phyloP scores from a whole-genome alignment of 2,113 vertebrate genomes.

The Rousettus leschenaultii region DNA sequence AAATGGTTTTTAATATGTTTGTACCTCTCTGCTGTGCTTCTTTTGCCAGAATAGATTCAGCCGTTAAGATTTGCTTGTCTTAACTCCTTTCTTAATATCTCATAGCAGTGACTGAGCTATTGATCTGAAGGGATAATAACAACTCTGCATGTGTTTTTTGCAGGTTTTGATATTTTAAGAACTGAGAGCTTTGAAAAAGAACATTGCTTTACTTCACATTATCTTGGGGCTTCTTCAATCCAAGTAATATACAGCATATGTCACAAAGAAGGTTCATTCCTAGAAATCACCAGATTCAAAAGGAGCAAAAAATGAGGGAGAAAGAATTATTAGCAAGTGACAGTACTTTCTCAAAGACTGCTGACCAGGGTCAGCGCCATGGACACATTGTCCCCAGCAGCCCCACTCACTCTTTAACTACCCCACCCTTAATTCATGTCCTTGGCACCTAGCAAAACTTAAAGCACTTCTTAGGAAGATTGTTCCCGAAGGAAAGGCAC shows the following conservation, averaged over 20 bases:
- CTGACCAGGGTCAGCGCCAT: background rate
- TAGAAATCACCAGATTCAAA: constrained; percentile 46
- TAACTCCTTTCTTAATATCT: constrained; percentile 20
- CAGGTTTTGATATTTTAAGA: constrained; percentile 42
- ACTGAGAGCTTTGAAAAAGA: constrained; percentile 55
- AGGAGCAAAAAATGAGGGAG: background rate
- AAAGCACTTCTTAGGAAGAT: constrained; percentile 17
- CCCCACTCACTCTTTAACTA: background rate
- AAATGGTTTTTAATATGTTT: constrained; percentile 34
- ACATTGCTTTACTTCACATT: constrained; percentile 19
- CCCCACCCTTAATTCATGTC: background rate
- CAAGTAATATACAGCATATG: background rate
- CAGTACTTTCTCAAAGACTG: constrained; percentile 2
- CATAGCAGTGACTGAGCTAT: background rate
- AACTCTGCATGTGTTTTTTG: constrained; percentile 16
- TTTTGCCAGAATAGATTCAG: constrained; percentile 33
- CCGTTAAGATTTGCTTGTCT: constrained; percentile 31
- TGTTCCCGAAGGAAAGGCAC: background rate
- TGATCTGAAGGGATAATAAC: constrained; percentile 32
- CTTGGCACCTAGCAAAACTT: background rate
- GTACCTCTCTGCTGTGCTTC: background rate
- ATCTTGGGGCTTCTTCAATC: constrained; percentile 19
- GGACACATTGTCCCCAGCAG: background rate
- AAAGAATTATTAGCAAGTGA: background rate
- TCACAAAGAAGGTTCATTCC: constrained; percentile 19